Conservation (phyloP, 2,797 vertebrate species). For the Sebastes vulpes region DNA sequence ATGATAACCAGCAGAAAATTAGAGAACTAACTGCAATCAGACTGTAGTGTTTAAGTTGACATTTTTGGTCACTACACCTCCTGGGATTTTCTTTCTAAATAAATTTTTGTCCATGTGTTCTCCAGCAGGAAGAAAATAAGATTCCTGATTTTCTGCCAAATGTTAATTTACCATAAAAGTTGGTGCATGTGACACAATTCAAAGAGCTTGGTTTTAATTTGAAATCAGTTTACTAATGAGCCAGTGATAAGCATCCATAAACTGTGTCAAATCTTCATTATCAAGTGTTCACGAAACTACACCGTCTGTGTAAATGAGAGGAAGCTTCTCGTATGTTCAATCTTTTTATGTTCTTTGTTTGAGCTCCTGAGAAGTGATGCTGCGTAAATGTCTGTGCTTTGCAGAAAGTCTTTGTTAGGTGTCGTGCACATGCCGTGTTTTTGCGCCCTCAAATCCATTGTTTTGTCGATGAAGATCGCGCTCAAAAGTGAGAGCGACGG, state of each 20-base stretch:
- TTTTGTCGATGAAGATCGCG: background rate
- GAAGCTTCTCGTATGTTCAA: background rate
- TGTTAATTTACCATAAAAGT: background rate
- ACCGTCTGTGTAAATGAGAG: conserved; percentile 13
- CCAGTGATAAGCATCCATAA: conserved; percentile 19
- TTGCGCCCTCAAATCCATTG: background rate
- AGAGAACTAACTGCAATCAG: background rate
- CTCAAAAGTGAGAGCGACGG: background rate
- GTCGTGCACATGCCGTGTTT: background rate
- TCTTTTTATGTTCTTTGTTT: conserved; percentile 14
- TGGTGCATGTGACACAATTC: conserved; percentile 4
- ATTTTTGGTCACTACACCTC: background rate
- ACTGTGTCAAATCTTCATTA: conserved; percentile 9
- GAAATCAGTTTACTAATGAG: conserved; percentile 18
- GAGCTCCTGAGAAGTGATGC: conserved; percentile 9
- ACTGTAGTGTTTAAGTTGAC: background rate
- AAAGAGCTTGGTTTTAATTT: conserved; percentile 31
- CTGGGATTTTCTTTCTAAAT: background rate
- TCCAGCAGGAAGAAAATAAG: background rate
- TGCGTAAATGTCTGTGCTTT: conserved; percentile 2
- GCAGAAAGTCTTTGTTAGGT: background rate
- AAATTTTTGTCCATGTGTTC: background rate
- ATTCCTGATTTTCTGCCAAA: conserved; percentile 2
- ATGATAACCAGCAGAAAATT: background rate
- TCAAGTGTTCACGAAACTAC: conserved; percentile 20